Conservation (phyloP, 2,113 vertebrate genomes). For the Anoura caudifer region DNA sequence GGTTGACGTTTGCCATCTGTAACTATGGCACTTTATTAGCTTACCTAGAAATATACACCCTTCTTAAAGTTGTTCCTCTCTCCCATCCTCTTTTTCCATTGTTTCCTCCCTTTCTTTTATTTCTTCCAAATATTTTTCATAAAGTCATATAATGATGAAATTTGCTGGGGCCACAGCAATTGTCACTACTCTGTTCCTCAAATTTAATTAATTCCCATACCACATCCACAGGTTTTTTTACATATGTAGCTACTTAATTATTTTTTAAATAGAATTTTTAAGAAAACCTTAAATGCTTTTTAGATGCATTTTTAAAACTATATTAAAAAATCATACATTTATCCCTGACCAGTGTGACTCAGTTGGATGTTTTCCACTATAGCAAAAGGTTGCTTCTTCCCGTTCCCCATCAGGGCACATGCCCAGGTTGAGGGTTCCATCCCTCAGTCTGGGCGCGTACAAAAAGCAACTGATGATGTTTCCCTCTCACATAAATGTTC, state of each 20-base stretch:
- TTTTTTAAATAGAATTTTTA: neutral
- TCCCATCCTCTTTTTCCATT: neutral
- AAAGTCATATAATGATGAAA: neutral
- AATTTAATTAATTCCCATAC: neutral
- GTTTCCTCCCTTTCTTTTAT: neutral
- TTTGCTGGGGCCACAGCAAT: neutral
- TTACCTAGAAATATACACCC: neutral
- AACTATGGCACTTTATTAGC: neutral
- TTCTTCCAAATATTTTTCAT: neutral
- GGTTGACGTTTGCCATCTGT: neutral
- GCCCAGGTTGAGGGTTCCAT: too few species aligned
- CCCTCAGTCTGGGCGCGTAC: too few species aligned
- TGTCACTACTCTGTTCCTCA: neutral
- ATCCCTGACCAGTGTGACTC: neutral
- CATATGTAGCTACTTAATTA: neutral
- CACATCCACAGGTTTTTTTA: neutral
- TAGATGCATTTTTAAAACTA: neutral
- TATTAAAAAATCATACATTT: neutral
- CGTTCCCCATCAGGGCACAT: too few species aligned
- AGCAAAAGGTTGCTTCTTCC: too few species aligned
- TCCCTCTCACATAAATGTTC: too few species aligned
- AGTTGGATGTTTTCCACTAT: neutral
- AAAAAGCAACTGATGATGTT: too few species aligned
- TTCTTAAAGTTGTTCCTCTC: neutral
- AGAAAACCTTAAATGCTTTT: neutral